phyloP scores from a whole-genome alignment of 2,113 vertebrate genomes.

The Mustelus asterias region DNA sequence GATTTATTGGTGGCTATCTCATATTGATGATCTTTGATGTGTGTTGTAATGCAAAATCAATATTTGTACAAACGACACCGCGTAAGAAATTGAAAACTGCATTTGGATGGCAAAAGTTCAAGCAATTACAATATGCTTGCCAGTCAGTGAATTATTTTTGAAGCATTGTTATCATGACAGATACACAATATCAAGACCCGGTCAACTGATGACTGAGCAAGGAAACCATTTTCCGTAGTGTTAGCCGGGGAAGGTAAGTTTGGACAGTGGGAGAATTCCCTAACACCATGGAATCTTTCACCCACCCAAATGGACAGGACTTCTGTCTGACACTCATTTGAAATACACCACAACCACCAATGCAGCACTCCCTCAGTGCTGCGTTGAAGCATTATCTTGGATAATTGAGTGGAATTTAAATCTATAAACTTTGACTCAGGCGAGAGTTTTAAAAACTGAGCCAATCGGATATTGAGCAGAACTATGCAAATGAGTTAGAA shows the following conservation, averaged over 20 bases:
- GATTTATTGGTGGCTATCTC: background rate
- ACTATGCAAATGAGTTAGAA: background rate
- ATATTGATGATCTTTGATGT: background rate
- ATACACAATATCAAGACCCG: background rate
- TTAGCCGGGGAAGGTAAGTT: background rate
- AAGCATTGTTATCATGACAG: background rate
- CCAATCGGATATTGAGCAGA: background rate
- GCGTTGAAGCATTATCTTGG: background rate
- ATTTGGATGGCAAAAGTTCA: background rate
- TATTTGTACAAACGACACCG: background rate
- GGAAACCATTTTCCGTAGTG: background rate
- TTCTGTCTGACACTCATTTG: background rate
- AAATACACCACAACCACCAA: background rate
- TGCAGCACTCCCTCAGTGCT: background rate
- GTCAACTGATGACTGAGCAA: background rate
- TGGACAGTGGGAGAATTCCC: background rate
- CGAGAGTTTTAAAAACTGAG: background rate
- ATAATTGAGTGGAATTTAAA: background rate
- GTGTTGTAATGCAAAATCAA: background rate
- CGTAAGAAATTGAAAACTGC: background rate
- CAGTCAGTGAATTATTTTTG: background rate
- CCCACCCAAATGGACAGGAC: background rate
- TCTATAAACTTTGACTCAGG: background rate
- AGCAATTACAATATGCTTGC: background rate
- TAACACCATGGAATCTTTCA: background rate